These are phyloP conservation scores for Drosophila kikkawai DNA, from an alignment of 1,140 invertebrate species.

Conservation along the genomic window DNA sequence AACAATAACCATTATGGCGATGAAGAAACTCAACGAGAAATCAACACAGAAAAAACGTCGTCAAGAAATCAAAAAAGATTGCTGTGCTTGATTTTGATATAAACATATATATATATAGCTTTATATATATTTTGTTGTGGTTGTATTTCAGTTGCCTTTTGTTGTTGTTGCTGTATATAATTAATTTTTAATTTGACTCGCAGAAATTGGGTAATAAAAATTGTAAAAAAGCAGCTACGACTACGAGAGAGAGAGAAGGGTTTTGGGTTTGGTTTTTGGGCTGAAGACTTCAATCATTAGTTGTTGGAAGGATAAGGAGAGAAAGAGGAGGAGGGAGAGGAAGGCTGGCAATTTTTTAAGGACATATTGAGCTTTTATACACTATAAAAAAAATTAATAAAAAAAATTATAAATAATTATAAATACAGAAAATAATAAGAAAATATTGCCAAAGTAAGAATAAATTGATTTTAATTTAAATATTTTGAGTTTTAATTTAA, in stretches of 20 bases:
- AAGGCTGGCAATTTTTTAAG: conserved; percentile 8
- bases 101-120: not conserved
- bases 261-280: not conserved
- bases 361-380: conserved; percentile 14
- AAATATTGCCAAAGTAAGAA: too few species aligned
- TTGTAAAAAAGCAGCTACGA: conserved; percentile 46
- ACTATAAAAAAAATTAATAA: not conserved
- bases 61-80: conserved; percentile 77
- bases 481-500: too few species aligned
- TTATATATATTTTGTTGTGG: conserved; percentile 34
- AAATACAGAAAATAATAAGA: too few species aligned
- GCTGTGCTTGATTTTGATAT: conserved; percentile 36
- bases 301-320: conserved; percentile 1
- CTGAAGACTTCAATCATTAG: conserved; percentile 35
- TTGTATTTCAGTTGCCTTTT: conserved; percentile 22
- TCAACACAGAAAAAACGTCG: conserved; percentile 57
- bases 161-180: conserved; percentile 67
- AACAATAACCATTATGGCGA: conserved; percentile 44
- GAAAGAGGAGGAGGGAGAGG: not conserved
- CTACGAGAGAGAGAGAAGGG: not conserved
- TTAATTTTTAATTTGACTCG: conserved; percentile 81
- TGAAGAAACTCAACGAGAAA: conserved; percentile 24
- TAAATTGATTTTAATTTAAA: not conserved
- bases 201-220: conserved; percentile 81
- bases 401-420: not conserved